A percentile compares a stretch with the other conserved stretches of the same genome.
phyloP scores from a whole-genome alignment of 30 jellyfish, hydroid and myxozoan genomes.

The Nemopilema nomurai region DNA sequence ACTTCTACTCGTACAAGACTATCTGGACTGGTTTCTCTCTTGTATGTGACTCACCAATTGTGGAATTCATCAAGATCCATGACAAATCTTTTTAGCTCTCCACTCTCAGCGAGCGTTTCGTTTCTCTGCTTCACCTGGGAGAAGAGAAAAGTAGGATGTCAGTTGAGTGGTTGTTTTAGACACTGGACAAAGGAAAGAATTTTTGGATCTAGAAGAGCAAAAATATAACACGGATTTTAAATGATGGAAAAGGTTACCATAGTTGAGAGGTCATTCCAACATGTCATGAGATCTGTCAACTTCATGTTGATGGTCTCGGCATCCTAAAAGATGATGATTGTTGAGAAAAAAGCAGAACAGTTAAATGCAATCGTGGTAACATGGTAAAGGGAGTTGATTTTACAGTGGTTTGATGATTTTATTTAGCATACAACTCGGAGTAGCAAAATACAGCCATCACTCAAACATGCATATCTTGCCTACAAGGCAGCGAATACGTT shows the following conservation, averaged over 20 bases:
- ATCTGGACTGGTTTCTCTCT: too few relatives aligned
- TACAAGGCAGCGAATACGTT: too few relatives aligned
- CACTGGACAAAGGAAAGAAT: too few relatives aligned
- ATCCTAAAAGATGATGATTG: slow-evolving; percentile 38
- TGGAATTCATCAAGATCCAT: slow-evolving; percentile 89
- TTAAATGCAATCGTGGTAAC: too few relatives aligned
- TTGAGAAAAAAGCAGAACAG: not conserved
- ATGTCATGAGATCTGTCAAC: slow-evolving; percentile 74
- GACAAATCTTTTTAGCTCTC: slow-evolving; percentile 92
- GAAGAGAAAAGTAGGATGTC: slow-evolving; percentile 11
- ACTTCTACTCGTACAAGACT: too few relatives aligned
- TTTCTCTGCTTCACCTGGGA: slow-evolving; percentile 84
- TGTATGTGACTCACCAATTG: slow-evolving; percentile 57
- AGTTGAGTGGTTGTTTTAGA: slow-evolving; percentile 22
- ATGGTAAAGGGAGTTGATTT: too few relatives aligned
- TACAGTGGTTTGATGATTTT: too few relatives aligned
- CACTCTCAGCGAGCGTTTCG: slow-evolving; percentile 89
- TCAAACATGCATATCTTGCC: too few relatives aligned
- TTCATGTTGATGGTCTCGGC: slow-evolving; percentile 72
- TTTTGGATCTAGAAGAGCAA: too few relatives aligned
- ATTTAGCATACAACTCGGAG: too few relatives aligned
- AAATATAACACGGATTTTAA: too few relatives aligned
- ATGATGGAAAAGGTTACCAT: slow-evolving; percentile 59
- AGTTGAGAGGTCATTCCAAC: slow-evolving; percentile 85
- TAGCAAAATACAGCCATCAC: too few relatives aligned